Conservation (phyloP, 2,113 vertebrate species). For the Reinhardtius hippoglossoides region DNA sequence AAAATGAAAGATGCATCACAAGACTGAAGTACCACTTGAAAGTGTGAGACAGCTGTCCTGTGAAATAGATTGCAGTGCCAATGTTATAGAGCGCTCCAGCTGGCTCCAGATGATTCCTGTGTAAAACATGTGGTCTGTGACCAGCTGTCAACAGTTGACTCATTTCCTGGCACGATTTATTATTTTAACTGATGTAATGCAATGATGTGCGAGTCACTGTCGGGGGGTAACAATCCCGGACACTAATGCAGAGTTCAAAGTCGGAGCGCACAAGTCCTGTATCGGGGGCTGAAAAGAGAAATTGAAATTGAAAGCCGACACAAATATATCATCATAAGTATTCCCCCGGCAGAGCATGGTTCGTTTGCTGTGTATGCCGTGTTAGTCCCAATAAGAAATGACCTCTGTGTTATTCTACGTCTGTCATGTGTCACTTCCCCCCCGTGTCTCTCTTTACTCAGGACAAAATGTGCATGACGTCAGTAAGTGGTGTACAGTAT, state of each 20-base stretch:
- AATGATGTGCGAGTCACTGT: conserved; percentile 25
- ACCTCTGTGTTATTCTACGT: conserved; percentile 2
- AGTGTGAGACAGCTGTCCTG: conserved; percentile 5
- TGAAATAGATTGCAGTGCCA: conserved; percentile 16
- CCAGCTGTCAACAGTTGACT: conserved; percentile 46
- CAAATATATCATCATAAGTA: conserved; percentile 27
- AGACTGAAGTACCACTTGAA: neutral
- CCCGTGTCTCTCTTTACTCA: neutral
- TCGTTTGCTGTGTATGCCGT: no score
- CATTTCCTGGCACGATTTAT: conserved; percentile 30
- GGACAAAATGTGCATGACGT: conserved; percentile 31
- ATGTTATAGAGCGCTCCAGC: conserved; percentile 29
- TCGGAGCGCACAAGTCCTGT: conserved; percentile 1
- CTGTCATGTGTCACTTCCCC: neutral
- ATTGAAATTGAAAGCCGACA: conserved; percentile 18
- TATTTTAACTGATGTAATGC: conserved; percentile 35
- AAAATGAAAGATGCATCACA: conserved; percentile 1
- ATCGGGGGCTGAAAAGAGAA: conserved; percentile 4
- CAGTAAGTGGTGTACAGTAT: conserved; percentile 34
- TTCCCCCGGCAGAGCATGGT: neutral
- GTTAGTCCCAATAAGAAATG: no score
- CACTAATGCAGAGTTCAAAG: conserved; percentile 6
- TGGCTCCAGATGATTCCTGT: conserved; percentile 31
- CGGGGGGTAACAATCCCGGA: conserved; percentile 17
- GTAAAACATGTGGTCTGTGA: conserved; percentile 42